Evolutionary conservation across 2,113 vertebrate species (phyloP).

Genomic region (Fregata magnificens): DNA sequence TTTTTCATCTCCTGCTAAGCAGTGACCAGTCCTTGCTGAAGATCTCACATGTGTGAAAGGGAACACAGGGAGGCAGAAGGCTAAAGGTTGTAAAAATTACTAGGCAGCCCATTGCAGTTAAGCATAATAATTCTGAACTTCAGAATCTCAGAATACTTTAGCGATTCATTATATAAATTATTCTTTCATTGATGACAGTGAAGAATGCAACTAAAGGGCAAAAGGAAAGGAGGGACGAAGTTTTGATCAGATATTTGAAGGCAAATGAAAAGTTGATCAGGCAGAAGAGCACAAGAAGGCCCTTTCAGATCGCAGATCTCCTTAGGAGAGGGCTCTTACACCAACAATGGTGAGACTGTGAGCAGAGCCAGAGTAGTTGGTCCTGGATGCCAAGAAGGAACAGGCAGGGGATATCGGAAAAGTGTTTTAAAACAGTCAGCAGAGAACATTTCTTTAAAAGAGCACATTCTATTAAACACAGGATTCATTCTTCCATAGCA

Average conservation of each 20-base stretch:
- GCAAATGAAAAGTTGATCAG: background rate
- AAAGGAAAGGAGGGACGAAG: background rate
- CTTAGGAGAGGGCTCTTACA: background rate
- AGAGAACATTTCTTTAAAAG: slow-evolving; percentile 16
- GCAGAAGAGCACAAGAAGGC: slow-evolving; percentile 10
- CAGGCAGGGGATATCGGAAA: background rate
- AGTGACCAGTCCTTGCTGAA: fast-evolving
- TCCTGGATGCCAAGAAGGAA: slow-evolving; percentile 3
- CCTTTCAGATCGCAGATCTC: slow-evolving; percentile 1
- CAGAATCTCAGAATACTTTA: background rate
- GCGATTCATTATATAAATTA: background rate
- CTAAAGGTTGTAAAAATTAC: background rate
- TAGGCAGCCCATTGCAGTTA: background rate
- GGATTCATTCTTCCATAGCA: slow-evolving; percentile 38
- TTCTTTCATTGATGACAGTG: background rate
- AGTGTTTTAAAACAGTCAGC: background rate
- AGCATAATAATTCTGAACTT: background rate
- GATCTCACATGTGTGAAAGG: background rate
- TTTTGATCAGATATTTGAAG: background rate
- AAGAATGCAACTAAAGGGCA: background rate
- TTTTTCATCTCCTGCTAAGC: background rate
- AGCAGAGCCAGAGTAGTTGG: background rate
- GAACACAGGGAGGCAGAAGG: background rate
- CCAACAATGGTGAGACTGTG: background rate
- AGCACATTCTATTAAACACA: slow-evolving; percentile 28